Evolutionary conservation across 2,888 invertebrate genomes (phyloP), one percentile per base, ranked within the genome.

Genomic region (Theretra japonica): DNA sequence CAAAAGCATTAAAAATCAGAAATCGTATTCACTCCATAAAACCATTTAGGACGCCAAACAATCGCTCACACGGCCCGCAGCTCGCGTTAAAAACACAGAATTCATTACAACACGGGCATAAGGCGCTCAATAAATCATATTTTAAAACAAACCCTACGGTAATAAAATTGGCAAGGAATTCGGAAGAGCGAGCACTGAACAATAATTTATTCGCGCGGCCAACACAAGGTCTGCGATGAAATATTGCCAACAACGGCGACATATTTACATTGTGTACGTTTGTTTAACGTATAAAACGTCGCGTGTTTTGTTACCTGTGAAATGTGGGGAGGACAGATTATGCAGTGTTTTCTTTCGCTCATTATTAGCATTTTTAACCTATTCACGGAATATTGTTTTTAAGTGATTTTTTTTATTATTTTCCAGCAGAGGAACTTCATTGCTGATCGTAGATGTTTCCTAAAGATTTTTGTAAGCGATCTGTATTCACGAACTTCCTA

Each of bases 81-180:
- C 41, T 65, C 41, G 48, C 60, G 30, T 30, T 48, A 62, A 62
- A 41, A 65, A 23, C 23, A 65, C 53, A n/a, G 53, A 65, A 65
- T 65, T 65, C 65, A 65, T 65, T 65, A 65, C 48, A 41, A 41
- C 23, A 48, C 41, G 65, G 65, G 65, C 41, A 48, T 17, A 48
- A 65, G 69, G 53, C 33, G 41, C 59, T 62, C 70, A 58, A 73
- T 73, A 73, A 73, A 73, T 73, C 70, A 73, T 70, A 70, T 73
- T 73, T 73, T 68, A 72, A 73, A 72, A 69, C 58, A 80, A 76
- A 75, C 76, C 75, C 73, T 73, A 73, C 76, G 75, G 71, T 75
- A 75, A 78, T 79, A 79, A 80, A 79, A 80, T 77, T 77, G 77
- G 77, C 73, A 79, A 79, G 77, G 76, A 77, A 77, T 77, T 76